These are phyloP conservation scores for Plutomurus gul DNA, from an alignment of 1,140 invertebrate species.

Conservation along the genomic window DNA sequence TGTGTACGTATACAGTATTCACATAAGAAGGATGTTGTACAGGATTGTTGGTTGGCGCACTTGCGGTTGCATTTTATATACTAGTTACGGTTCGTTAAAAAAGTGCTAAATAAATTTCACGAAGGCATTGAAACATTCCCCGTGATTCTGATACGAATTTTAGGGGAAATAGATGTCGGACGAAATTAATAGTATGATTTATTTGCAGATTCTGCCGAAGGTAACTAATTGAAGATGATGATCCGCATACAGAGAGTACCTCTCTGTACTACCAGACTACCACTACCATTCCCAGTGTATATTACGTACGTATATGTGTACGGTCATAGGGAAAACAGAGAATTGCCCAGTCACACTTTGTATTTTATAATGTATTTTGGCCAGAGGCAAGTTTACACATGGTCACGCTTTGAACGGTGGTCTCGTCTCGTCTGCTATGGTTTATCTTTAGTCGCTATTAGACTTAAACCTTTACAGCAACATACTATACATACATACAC, in stretches of 20 bases:
- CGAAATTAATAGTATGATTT: neutral
- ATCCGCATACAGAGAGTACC: no score
- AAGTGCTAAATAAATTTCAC: neutral
- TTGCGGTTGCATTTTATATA: no score
- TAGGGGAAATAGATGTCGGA: neutral
- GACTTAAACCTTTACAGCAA: no score
- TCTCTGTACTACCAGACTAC: no score
- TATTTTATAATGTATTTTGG: constrained; percentile 29
- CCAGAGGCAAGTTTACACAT: constrained; percentile 17
- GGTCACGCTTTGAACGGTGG: constrained; percentile 26
- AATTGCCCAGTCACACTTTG: constrained; percentile 17
- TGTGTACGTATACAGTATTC: no score
- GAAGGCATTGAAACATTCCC: neutral
- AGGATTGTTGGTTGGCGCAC: no score
- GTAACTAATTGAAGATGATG: neutral
- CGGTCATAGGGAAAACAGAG: constrained; percentile 13
- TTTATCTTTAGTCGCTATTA: constrained; percentile 16
- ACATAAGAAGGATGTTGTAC: no score
- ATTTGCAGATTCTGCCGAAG: neutral
- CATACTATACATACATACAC: no score
- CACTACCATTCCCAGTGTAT: no score
- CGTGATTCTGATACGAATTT: neutral
- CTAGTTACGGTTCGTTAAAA: no score
- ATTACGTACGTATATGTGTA: no score
- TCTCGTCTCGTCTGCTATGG: neutral